Conservation (phyloP, 2,797 vertebrate genomes). For the Lepus oiostolus region DNA sequence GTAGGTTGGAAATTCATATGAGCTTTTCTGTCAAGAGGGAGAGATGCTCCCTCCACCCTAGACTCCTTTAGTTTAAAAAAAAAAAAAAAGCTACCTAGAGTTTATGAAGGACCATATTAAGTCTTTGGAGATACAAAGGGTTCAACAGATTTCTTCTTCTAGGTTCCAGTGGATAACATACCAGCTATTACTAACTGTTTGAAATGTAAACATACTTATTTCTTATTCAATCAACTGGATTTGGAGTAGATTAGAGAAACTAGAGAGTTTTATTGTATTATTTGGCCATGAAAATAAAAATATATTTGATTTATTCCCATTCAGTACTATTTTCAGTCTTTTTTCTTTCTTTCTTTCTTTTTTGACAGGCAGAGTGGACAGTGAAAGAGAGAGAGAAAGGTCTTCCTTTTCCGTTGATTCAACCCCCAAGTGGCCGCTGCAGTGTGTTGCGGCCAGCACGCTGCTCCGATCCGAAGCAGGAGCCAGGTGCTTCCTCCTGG, state of each 20-base stretch:
- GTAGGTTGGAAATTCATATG: neutral
- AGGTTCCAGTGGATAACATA: neutral
- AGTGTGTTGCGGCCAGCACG: too few species aligned
- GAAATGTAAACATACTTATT: constrained; percentile 7
- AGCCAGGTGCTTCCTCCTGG: too few species aligned
- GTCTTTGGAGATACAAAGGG: constrained; percentile 8
- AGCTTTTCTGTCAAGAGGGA: neutral
- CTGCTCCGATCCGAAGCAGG: too few species aligned
- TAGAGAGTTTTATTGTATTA: neutral
- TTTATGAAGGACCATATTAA: neutral
- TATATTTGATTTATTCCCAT: neutral
- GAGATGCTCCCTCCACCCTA: neutral
- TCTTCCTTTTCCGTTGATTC: too few species aligned
- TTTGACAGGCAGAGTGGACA: too few species aligned
- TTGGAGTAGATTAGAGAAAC: constrained; percentile 29
- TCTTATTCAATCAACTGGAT: constrained; percentile 16
- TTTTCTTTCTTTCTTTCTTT: neutral
- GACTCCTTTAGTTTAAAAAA: constrained; percentile 12
- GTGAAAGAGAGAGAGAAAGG: too few species aligned
- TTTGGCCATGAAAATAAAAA: constrained; percentile 38
- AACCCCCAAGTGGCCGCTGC: too few species aligned
- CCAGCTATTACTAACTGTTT: neutral
- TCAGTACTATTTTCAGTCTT: constrained; percentile 11
- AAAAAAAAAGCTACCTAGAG: neutral
- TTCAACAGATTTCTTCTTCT: neutral